Conservation (phyloP, 2,113 vertebrate species). For the Heterochromis multidens region DNA sequence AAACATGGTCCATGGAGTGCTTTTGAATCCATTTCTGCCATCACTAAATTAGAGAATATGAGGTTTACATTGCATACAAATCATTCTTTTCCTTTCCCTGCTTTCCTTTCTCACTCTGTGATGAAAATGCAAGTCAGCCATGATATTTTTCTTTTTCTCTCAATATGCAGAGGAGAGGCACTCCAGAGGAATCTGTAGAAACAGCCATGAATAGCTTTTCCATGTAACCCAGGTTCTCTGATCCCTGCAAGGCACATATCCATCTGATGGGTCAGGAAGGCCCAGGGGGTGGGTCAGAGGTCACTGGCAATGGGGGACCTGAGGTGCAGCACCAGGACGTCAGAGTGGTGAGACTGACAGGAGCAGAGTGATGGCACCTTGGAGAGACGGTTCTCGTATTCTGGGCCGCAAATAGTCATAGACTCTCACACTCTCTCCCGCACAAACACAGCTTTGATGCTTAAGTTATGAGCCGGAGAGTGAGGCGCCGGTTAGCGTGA, state of each 20-base stretch:
- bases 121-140: constrained; percentile 41
- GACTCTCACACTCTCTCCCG: constrained; percentile 19
- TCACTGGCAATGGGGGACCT: constrained; percentile 37
- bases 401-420: constrained; percentile 44
- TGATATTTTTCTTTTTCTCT: constrained; percentile 37
- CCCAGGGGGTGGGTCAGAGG: constrained; percentile 25
- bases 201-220: constrained; percentile 45
- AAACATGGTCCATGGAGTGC: constrained; percentile 38
- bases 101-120: constrained; percentile 3
- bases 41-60: constrained; percentile 42
- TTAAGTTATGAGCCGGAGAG: constrained; percentile 61
- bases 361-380: constrained; percentile 64
- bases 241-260: constrained; percentile 54
- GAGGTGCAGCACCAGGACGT: constrained; percentile 37
- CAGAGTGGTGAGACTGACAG: constrained; percentile 51
- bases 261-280: constrained; percentile 40
- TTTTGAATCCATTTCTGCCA: constrained; percentile 44
- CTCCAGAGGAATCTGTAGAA: constrained; percentile 26
- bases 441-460: constrained; percentile 65
- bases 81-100: constrained; percentile 41
- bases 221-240: constrained; percentile 42
- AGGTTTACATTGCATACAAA: constrained; percentile 46
- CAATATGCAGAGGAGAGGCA: neutral
- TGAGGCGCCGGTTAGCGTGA: constrained; percentile 54
- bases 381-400: constrained; percentile 44